Base-by-base conservation (phyloP, 35 echinoderm and acorn worm species). In the Heliocidaris erythrogramma region DNA sequence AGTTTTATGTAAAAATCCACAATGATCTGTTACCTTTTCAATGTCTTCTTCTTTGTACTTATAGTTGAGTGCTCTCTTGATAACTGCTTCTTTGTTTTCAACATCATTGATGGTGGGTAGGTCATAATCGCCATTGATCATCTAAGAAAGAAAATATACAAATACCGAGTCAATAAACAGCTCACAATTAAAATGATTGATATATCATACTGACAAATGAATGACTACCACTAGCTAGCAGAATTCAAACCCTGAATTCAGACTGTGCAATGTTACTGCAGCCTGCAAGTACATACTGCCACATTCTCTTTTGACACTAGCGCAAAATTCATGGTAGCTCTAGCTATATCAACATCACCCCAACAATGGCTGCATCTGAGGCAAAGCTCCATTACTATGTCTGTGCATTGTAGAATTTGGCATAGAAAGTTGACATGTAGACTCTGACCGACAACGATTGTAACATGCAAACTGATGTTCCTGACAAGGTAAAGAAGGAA, bases 31-130 rank as follows among this genome's bases (percentile, higher is more conserved):
- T 85, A 99, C 98, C 98, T 99, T 95, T 88, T 95, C 93, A 90
- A 99, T 99, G 50, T 99, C 98, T 93, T 97, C 95, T 48, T 99
- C 98, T 92, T 99, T 95, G 90, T 96, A 99, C 32, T 95, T 95
- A 93, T 99, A 97, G 30, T 85, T 35, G 59, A 97, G 86, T 17
- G 98, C 98, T 48, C 94, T 97, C 87, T 97, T 96, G 92, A 99
- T 96, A 9, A 96, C 93, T 27, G 92, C 91, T 21, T 92, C 69
- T 85, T 99, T 99, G 11, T 69, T 69, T 35, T 97, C 96, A 13
- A 99, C 92, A 90, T 97, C 95, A 47, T 93, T 94, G 31, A 95
- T 92, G 87, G 98, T 96, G 30, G 98, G 98, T 12, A 99, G 86
- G 48, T 94, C 90, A 61, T 95, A 93, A 16, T 97, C 95, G 31